Base-by-base conservation (phyloP, 1,140 invertebrate genomes). In the Bombus waltoni region DNA sequence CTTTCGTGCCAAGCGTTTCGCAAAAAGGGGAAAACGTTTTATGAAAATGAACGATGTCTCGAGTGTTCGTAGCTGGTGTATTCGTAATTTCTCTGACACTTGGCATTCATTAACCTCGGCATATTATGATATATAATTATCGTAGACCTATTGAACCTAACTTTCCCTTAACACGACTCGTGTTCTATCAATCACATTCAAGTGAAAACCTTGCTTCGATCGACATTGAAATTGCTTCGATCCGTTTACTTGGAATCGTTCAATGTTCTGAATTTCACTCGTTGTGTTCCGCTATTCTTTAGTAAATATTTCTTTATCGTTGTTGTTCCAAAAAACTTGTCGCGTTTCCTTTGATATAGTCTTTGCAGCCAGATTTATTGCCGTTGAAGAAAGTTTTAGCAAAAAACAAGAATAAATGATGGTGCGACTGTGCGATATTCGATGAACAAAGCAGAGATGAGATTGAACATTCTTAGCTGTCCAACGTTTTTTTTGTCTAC, bases 111-210 rank as follows among this genome's bases (percentile, higher is more conserved):
- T 81, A 85, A 73, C 40, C 18, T 38, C 38, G 32, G n/a, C 66
- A 18, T 40, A 89, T 85, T 57, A 53, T 76, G 47, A 44, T 65
- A 59, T 47, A 47, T 44, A 59, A 73, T 70, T 75, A 81, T 71
- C 47, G 40, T 8, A 25, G 62, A 86, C 78, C 82, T 77, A 85
- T 53, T 85, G 78, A 89, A 88, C 88, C 76, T 81, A 73, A 81
- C 82, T 81, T 81, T 88, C 71, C 72, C 57, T 78, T 35, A 42
- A 70, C 35, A 11, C 3, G 22, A 10, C 28, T 38, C 22, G 18
- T 70, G 28, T 25, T 32, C 28, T 13, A 11, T 18, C 32, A 25
- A 53, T 28, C 10, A 32, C 2, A 53, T 71, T 5, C 44, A 6
- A 11, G 35, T n/a, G 44, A 28, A 32, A 72, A 40, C 28, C 57